Evolutionary conservation across 2,888 invertebrate genomes (phyloP).

Genomic region (Heterodera filipjevi): DNA sequence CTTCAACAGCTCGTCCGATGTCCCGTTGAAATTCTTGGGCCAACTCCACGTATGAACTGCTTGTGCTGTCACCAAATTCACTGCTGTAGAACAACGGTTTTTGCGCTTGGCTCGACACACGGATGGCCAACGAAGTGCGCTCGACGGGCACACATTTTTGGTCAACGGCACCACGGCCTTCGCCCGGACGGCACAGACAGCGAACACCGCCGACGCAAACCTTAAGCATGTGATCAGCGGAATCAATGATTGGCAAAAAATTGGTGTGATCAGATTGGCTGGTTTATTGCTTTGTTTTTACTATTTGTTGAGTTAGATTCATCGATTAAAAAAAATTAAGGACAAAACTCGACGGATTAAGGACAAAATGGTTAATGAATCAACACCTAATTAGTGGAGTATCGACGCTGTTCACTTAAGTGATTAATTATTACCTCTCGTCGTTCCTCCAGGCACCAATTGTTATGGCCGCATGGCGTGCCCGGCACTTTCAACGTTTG

Average conservation of each 20-base stretch:
- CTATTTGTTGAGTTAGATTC: too few species aligned
- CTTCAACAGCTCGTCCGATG: constrained; percentile 59
- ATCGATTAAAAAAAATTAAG: too few species aligned
- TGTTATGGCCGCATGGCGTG: constrained; percentile 53
- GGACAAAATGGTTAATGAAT: too few species aligned
- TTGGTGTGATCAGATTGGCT: too few species aligned
- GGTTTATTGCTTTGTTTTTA: too few species aligned
- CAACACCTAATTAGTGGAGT: too few species aligned
- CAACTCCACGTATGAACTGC: constrained; percentile 60
- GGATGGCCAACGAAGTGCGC: constrained; percentile 53
- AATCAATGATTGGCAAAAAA: too few species aligned
- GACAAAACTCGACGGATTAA: too few species aligned
- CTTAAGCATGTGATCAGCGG: too few species aligned
- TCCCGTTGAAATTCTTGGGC: constrained; percentile 58
- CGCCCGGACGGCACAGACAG: constrained; percentile 62
- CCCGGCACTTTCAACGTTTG: constrained; percentile 33
- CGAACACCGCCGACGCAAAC: constrained; percentile 61
- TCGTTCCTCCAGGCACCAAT: constrained; percentile 36
- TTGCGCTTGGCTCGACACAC: constrained; percentile 52
- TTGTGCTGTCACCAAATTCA: constrained; percentile 54
- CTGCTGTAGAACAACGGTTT: constrained; percentile 61
- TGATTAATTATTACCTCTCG: constrained; percentile 8
- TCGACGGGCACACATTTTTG: constrained; percentile 50
- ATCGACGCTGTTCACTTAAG: neutral
- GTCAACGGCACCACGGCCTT: constrained; percentile 51